These are phyloP conservation scores for Labia minor DNA, from an alignment of 2,888 invertebrate species.

Conservation along the genomic window DNA sequence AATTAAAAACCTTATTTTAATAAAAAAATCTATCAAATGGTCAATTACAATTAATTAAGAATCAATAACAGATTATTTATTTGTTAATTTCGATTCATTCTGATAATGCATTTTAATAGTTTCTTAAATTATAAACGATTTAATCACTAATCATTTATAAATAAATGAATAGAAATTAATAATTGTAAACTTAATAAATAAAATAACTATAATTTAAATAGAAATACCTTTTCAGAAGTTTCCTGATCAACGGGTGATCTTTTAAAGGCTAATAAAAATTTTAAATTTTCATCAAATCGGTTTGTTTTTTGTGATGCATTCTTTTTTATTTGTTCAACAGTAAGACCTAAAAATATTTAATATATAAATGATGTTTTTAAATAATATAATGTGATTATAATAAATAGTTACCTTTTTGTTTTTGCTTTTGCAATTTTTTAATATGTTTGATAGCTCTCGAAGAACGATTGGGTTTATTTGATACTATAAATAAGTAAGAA, in stretches of 20 bases:
- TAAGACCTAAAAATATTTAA: neutral
- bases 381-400: neutral
- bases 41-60: no score
- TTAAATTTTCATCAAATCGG: neutral
- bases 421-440: conserved; percentile 1
- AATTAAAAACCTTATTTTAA: no score
- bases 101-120: no score
- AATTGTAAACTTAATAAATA: neutral
- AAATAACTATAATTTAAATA: no score
- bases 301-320: neutral
- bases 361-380: neutral
- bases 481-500: no score
- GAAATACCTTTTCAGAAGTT: neutral
- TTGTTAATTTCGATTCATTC: no score
- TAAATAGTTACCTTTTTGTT: neutral
- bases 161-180: neutral
- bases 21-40: no score
- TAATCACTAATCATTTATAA: neutral
- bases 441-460: neutral
- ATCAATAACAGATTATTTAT: no score
- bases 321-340: neutral
- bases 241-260: neutral
- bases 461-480: neutral
- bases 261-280: neutral
- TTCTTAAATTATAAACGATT: no score